Percentiles rank a stretch among this genome's conserved stretches.
phyloP scores from a whole-genome alignment of 2,888 invertebrate genomes.

The Chymomyza amoena region DNA sequence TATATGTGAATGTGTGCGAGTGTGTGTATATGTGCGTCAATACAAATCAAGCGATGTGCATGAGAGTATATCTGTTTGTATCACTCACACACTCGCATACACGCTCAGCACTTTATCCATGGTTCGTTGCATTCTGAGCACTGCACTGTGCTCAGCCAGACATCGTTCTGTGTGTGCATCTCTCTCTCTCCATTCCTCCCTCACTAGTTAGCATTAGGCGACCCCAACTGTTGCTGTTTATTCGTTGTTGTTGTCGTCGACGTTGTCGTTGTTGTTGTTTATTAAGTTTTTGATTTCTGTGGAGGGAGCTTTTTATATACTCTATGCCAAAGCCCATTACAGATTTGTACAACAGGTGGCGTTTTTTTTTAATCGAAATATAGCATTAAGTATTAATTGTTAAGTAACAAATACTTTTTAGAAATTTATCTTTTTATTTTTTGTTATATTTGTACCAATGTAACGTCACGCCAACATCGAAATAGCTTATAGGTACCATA shows the following conservation, averaged over 20 bases:
- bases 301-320: background rate
- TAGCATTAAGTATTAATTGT: too few relatives aligned
- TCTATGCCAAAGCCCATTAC: too few relatives aligned
- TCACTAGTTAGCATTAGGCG: background rate
- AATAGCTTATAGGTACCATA: too few relatives aligned
- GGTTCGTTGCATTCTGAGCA: constrained; percentile 56
- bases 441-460: too few relatives aligned
- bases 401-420: too few relatives aligned
- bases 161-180: too few relatives aligned
- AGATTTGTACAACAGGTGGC: too few relatives aligned
- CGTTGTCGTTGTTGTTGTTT: constrained; percentile 50
- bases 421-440: too few relatives aligned
- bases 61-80: constrained; percentile 31
- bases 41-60: background rate
- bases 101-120: constrained; percentile 45
- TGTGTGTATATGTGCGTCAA: constrained; percentile 1
- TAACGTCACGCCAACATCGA: too few relatives aligned
- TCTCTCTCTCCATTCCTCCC: background rate
- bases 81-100: constrained; percentile 20
- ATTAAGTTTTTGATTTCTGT: constrained; percentile 23
- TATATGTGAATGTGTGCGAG: constrained; percentile 21
- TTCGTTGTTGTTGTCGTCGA: background rate
- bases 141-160: constrained; percentile 31
- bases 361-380: too few relatives aligned
- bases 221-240: constrained; percentile 59